Evolutionary conservation across 2,113 vertebrate genomes (phyloP).

Genomic region (Callocephalon fimbriatum): DNA sequence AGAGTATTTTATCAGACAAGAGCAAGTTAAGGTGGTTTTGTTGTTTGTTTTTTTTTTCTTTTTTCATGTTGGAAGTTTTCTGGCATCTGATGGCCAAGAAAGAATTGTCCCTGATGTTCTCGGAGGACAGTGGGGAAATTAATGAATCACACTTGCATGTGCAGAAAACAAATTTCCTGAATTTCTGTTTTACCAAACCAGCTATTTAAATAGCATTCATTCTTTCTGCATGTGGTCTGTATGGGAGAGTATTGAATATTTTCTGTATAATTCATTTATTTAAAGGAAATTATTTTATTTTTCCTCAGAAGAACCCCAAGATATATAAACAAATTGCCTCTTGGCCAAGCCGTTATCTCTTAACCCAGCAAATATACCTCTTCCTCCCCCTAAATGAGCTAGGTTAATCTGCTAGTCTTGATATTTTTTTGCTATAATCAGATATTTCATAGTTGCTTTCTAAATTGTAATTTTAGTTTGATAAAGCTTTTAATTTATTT

Average conservation of each 20-base stretch:
- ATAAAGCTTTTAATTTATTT: slow-evolving; percentile 30
- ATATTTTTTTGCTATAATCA: background rate
- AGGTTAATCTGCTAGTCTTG: background rate
- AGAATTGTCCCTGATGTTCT: background rate
- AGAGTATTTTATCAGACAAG: background rate
- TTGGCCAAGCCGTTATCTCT: background rate
- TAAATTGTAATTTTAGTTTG: slow-evolving; percentile 8
- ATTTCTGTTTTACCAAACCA: background rate
- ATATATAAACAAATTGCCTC: background rate
- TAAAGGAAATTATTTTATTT: background rate
- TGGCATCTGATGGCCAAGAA: background rate
- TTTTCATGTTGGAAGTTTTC: background rate
- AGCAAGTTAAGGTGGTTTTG: background rate
- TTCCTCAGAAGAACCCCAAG: background rate
- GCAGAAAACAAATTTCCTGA: background rate
- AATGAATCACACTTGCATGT: background rate
- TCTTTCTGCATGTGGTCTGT: background rate
- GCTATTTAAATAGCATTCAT: background rate
- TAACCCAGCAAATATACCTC: background rate
- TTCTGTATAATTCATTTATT: background rate
- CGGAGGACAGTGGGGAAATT: background rate
- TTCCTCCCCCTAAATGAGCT: background rate
- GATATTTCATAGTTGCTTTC: slow-evolving; percentile 9
- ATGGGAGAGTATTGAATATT: background rate
- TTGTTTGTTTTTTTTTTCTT: background rate